A percentile compares a stretch with the other conserved stretches of the same genome.
These are phyloP conservation scores for Siniperca obscura DNA, from an alignment of 2,797 vertebrate genomes.

Conservation along the genomic window DNA sequence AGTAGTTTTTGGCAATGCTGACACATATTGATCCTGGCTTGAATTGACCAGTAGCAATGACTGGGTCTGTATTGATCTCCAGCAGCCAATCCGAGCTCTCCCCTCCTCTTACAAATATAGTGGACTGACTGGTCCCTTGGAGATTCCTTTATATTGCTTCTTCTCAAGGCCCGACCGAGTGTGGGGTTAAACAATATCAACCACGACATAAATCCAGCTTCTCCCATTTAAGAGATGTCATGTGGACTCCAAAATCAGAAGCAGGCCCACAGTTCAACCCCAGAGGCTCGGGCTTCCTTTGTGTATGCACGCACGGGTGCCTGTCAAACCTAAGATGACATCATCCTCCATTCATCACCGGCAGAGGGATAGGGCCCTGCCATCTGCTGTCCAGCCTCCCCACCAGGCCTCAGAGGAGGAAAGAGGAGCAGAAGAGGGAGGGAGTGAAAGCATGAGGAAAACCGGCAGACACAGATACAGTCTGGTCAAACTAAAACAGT, in stretches of 20 bases:
- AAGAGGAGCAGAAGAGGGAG: constrained; percentile 62
- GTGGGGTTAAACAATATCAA: constrained; percentile 89
- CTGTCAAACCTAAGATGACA: constrained; percentile 96
- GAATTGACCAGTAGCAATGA: constrained; percentile 40
- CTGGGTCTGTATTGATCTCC: constrained; percentile 55
- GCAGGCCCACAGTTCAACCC: constrained; percentile 88
- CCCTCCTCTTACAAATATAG: constrained; percentile 29
- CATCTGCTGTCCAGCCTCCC: constrained; percentile 91
- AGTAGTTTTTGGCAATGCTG: constrained; percentile 23
- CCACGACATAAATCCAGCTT: constrained; percentile 93
- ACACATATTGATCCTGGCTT: constrained; percentile 48
- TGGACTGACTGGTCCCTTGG: constrained; percentile 74
- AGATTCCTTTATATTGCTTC: constrained; percentile 83
- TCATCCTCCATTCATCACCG: constrained; percentile 97
- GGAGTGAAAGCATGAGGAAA: constrained; percentile 54
- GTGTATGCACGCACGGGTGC: constrained; percentile 85
- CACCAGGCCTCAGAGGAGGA: constrained; percentile 77
- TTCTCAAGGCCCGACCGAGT: constrained; percentile 51
- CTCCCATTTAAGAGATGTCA: constrained; percentile 93
- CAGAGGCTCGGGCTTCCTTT: constrained; percentile 89
- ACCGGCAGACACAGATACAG: constrained; percentile 80
- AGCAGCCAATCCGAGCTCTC: constrained; percentile 41
- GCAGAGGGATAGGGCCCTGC: constrained; percentile 89
- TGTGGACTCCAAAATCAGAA: constrained; percentile 92
- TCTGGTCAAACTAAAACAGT: constrained; percentile 88